Base-by-base conservation (phyloP, 2,797 vertebrate species). In the Mionectes olivaceus region DNA sequence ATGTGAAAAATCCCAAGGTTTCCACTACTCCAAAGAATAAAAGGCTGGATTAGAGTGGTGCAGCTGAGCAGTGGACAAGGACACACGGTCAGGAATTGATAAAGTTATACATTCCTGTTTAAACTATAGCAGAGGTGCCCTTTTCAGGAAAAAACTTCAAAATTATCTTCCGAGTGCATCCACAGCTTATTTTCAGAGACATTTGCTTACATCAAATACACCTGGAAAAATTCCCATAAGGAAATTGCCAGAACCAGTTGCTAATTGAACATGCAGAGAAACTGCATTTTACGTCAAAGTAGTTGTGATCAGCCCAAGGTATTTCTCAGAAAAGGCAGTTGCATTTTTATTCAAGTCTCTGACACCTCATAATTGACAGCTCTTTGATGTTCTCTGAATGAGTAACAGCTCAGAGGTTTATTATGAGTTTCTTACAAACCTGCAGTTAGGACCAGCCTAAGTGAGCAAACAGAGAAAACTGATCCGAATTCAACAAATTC, bases 341-440 rank as follows among this genome's bases (percentile, higher is more conserved):
- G 69, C 56, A 63, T 76, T 96, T 94, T 92, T 81, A 90, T 79
- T 95, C 84, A 82, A 44, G 82, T 65, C 68, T 89, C 79, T 90
- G 69, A 52, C 46, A 76, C 78, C 64, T 84, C 60, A 17, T 67
- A 93, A 83, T 49, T 70, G 89, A 77, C 87, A 93, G 52, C 41
- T 80, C 37, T 83, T 75, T 73, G 81, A 91, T 73, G 47, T 59
- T 85, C 89, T 35, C 69, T 77, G 81, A 83, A 90, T 79, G 67
- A 92, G 76, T 52, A 90, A 86, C 60, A 84, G 63, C 83, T 91
- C 76, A 13, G 22, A 69, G 67, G 59, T 73, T 94, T 70, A 82
- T 83, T 90, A 56, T 2, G 0, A 63, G 65, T 89, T 81, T 92
- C 59, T 81, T 65, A 73, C 9, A 71, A 89, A 92, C 30, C 63